Conservation (phyloP, 2,797 vertebrate genomes). For the Malurus splendens region DNA sequence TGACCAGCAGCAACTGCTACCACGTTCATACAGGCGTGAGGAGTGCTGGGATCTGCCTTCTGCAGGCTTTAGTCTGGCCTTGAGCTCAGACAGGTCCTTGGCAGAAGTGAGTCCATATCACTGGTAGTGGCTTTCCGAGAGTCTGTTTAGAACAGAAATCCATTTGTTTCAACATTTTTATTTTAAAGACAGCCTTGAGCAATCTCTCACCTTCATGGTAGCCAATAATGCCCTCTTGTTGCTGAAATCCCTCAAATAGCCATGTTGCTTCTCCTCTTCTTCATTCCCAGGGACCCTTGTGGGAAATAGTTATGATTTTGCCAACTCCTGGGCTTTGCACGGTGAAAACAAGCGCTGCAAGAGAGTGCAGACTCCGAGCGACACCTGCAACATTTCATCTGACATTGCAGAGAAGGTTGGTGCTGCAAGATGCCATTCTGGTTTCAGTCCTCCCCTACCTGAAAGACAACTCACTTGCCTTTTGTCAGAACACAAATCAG, state of each 20-base stretch:
- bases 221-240: neutral
- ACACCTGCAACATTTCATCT: slow-evolving; percentile 82
- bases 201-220: neutral
- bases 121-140: neutral
- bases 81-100: neutral
- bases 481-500: neutral
- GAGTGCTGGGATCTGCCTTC: neutral
- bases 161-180: fast-evolving
- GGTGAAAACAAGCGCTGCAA: slow-evolving; percentile 78
- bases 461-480: neutral
- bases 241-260: neutral
- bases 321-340: slow-evolving; percentile 92
- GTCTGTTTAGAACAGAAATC: neutral
- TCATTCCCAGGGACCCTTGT: slow-evolving; percentile 79
- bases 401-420: slow-evolving; percentile 69
- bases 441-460: neutral
- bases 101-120: neutral
- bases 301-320: slow-evolving; percentile 85
- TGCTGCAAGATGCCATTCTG: neutral
- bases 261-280: neutral
- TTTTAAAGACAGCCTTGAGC: neutral
- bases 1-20: neutral
- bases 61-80: neutral
- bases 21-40: neutral
- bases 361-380: slow-evolving; percentile 74